These are phyloP conservation scores for Plecotus auritus DNA, from an alignment of 2,113 vertebrate genomes.

Conservation along the genomic window DNA sequence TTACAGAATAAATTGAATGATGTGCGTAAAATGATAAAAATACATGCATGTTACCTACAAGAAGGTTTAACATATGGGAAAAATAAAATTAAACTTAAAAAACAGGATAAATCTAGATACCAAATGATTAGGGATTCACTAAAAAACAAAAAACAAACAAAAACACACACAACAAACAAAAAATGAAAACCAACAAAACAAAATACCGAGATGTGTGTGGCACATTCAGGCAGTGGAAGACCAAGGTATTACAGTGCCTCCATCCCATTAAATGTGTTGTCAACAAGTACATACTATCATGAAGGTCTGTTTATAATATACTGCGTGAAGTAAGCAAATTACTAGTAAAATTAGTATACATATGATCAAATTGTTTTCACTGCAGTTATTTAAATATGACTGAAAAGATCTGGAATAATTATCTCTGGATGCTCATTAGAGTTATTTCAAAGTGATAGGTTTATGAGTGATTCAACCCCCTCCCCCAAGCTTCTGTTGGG, in stretches of 20 bases:
- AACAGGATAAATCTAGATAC: neutral
- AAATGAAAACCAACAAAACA: neutral
- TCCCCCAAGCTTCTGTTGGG: neutral
- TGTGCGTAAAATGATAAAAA: neutral
- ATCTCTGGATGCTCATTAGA: neutral
- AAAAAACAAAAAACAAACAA: neutral
- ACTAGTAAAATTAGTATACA: neutral
- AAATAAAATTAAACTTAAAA: neutral
- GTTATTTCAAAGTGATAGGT: neutral
- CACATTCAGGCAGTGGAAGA: neutral
- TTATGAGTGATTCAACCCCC: neutral
- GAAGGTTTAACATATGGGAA: neutral
- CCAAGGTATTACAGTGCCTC: neutral
- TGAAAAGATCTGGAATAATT: neutral
- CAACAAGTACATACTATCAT: neutral
- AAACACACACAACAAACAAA: neutral
- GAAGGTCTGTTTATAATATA: neutral
- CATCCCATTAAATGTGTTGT: neutral
- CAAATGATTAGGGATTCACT: neutral
- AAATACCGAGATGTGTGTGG: neutral
- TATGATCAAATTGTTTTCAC: neutral
- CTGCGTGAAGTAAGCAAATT: slow-evolving; percentile 7
- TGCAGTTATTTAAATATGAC: slow-evolving; percentile 1
- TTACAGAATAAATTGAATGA: neutral
- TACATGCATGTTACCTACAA: neutral